Percentiles rank a stretch among this genome's conserved stretches.
phyloP scores from a whole-genome alignment of 2,113 vertebrate species.

The Apistogramma diplotaenia region DNA sequence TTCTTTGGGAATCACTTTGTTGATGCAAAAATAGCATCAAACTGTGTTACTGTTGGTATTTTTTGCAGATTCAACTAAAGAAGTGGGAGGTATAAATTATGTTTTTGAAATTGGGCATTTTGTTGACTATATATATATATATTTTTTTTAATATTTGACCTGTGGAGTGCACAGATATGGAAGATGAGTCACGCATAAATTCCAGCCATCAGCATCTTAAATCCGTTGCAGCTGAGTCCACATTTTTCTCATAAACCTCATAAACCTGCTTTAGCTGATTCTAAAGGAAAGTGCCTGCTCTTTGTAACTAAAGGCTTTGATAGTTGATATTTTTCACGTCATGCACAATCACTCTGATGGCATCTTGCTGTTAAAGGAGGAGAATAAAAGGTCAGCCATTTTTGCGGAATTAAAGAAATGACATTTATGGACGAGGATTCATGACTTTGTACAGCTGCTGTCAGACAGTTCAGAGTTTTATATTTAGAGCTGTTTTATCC shows the following conservation, averaged over 20 bases:
- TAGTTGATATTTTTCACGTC: background rate
- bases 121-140: no score
- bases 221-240: background rate
- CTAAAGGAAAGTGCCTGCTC: background rate
- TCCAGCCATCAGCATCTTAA: background rate
- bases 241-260: background rate
- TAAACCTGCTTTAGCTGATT: background rate
- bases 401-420: background rate
- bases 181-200: background rate
- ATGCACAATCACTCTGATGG: background rate
- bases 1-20: no score
- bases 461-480: background rate
- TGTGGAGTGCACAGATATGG: background rate
- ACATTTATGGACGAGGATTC: constrained; percentile 32
- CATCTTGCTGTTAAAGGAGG: background rate
- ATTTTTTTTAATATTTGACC: no score
- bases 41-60: no score
- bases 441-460: background rate
- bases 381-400: background rate
- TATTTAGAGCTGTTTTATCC: background rate
- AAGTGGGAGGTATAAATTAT: no score
- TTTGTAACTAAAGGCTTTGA: background rate
- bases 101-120: no score
- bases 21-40: no score
- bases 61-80: no score